Evolutionary conservation across 1,140 invertebrate genomes (phyloP), one percentile per base, ranked within the genome.

Genomic region (Diorhabda elongata): DNA sequence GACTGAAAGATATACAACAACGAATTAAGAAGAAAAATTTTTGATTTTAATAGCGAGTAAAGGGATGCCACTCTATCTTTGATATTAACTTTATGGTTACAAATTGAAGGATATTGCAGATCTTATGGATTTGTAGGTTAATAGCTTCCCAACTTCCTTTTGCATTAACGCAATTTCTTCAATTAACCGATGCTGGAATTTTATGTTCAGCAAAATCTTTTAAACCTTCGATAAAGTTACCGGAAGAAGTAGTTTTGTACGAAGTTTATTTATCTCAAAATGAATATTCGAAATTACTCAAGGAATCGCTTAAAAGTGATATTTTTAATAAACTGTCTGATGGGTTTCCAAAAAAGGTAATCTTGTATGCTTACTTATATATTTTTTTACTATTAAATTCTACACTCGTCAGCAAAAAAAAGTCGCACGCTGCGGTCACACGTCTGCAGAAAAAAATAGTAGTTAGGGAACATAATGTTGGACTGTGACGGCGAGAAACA

Each of bases 121-220:
- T 52, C 5, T 6, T 52, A 6, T 52, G 47, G 26, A 26, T 74
- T 84, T 85, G 70, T 75, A 93, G 91, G 82, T 89, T 93, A 72
- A 87, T 95, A 64, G 88, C 89, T 11, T 90, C 92, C 0, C 91
- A 94, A 76, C 81, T 94, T 8, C 87, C 85, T 73, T 84, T 90
- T 66, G 85, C 87, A 70, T 81, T 92, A 66, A 92, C 92, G 3
- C 93, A 93, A 73, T 87, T 87, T 76, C 79, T 95, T 4, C 88
- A 92, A 41, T 86, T 93, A 44, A 90, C 90, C 45, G 91, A 94
- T 84, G 92, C 92, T 3, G 83, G 90, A 74, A 90, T 93, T 76
- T 92, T 92, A 81, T 87, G 89, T 9, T 89, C 91, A 2, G 91
- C 90, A 3, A 90, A 92, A 76, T 84, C 79, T 61, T 80, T 91